Evolutionary conservation across 2,888 invertebrate genomes (phyloP).

Genomic region (Chloroclysta siterata): DNA sequence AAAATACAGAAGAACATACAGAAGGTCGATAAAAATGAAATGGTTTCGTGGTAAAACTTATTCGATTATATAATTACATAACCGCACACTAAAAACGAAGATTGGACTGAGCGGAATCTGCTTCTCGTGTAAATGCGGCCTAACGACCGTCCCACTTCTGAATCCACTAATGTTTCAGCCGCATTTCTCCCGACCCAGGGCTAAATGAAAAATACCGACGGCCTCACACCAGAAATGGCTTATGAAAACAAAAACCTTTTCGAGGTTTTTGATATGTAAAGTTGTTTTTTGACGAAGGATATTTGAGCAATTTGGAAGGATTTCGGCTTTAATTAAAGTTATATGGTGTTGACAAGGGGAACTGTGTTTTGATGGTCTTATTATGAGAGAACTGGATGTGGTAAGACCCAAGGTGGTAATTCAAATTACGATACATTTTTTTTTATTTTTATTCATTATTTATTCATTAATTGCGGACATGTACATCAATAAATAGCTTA

Average conservation of each 20-base stretch:
- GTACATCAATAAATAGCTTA: too few species aligned
- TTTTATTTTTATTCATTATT: too few species aligned
- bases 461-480: too few species aligned
- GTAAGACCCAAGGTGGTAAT: neutral
- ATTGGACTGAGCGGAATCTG: neutral
- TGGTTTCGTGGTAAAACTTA: too few species aligned
- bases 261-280: constrained; percentile 41
- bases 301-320: constrained; percentile 32
- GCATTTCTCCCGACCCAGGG: constrained; percentile 37
- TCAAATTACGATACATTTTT: too few species aligned
- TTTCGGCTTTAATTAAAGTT: constrained; percentile 44
- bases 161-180: constrained; percentile 44
- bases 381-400: neutral
- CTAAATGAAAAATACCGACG: constrained; percentile 48
- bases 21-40: too few species aligned
- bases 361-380: constrained; percentile 8
- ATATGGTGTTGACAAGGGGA: constrained; percentile 33
- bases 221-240: constrained; percentile 38
- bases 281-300: constrained; percentile 43
- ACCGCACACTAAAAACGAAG: too few species aligned
- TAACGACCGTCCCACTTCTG: constrained; percentile 43
- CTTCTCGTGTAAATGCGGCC: neutral
- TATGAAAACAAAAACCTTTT: constrained; percentile 46
- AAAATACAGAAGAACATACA: too few species aligned
- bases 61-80: too few species aligned